Evolutionary conservation across 2,888 invertebrate species (phyloP).

Genomic region (Orthosia cruda): DNA sequence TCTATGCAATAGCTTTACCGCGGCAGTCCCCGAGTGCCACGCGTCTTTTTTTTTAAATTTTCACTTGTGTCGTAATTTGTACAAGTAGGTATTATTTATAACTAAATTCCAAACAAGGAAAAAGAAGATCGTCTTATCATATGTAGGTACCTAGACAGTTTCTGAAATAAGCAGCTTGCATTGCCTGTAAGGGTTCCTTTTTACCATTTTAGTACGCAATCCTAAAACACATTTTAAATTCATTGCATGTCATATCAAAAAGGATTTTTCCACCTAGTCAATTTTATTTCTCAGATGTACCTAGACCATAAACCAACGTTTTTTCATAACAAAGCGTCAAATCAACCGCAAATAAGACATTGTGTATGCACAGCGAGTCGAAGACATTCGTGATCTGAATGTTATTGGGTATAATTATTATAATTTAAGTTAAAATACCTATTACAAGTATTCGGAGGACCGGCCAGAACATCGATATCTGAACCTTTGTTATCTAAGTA

Average conservation of each 20-base stretch:
- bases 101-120: not conserved
- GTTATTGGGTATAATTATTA: constrained; percentile 15
- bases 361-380: constrained; percentile 21
- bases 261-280: constrained; percentile 4
- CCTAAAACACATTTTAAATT: not conserved
- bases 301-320: constrained; percentile 5
- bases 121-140: too few species aligned
- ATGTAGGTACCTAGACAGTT: not conserved
- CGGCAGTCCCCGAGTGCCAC: too few species aligned
- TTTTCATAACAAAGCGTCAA: constrained; percentile 15
- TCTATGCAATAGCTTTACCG: too few species aligned
- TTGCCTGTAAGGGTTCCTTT: not conserved
- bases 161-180: not conserved
- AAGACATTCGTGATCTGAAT: constrained; percentile 36
- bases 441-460: constrained; percentile 8
- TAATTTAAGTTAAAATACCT: constrained; percentile 25
- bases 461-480: constrained; percentile 6
- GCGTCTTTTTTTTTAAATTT: too few species aligned
- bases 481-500: constrained; percentile 22
- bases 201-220: not conserved
- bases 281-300: constrained; percentile 2
- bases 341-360: constrained; percentile 15
- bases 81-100: too few species aligned
- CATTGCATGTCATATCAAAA: constrained; percentile 1
- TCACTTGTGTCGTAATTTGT: too few species aligned